Evolutionary conservation across 2,797 vertebrate genomes (phyloP).

Genomic region (Mus caroli): DNA sequence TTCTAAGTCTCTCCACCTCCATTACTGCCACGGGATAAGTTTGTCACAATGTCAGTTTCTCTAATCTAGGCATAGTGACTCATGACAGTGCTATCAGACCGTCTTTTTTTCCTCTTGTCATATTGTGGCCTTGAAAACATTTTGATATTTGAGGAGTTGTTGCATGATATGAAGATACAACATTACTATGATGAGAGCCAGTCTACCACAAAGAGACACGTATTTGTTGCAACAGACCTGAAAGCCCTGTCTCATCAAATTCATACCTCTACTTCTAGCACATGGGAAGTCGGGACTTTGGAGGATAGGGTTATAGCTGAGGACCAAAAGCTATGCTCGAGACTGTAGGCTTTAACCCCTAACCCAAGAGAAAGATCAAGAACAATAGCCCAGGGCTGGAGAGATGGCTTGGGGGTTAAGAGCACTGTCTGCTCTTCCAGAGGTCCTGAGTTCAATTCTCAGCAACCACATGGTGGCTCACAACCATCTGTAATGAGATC

Average conservation of each 20-base stretch:
- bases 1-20: conserved; percentile 27
- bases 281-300: background rate
- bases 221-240: no score
- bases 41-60: conserved; percentile 34
- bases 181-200: conserved; percentile 5
- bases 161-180: background rate
- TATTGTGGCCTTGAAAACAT: conserved; percentile 20
- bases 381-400: no score
- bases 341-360: background rate
- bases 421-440: no score
- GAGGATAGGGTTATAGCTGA: background rate
- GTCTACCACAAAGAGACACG: conserved; percentile 25
- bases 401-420: no score
- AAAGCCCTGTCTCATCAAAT: background rate
- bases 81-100: conserved; percentile 7
- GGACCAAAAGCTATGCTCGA: background rate
- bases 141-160: conserved; percentile 54
- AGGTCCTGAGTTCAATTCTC: no score
- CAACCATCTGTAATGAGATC: no score
- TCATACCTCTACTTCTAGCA: conserved; percentile 6
- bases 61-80: conserved; percentile 26
- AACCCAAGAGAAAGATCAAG: background rate
- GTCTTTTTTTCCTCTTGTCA: conserved; percentile 53
- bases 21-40: conserved; percentile 20
- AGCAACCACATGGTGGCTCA: no score